A percentile compares a stretch with the other conserved stretches of the same genome.
Evolutionary conservation across 2,113 vertebrate species (phyloP).

Genomic region (Erpornis zantholeuca): DNA sequence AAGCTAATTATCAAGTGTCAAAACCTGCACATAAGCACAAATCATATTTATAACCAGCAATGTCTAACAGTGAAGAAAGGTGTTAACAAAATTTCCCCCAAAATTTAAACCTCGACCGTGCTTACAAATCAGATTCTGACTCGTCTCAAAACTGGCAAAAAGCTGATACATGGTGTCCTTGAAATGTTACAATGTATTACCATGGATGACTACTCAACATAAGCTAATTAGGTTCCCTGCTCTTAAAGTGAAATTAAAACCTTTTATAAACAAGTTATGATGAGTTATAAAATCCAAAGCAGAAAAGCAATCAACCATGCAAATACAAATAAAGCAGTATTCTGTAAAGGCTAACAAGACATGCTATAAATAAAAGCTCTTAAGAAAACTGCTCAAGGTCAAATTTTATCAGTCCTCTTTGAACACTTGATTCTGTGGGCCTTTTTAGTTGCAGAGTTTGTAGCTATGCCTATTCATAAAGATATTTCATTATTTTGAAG

Average conservation of each 20-base stretch:
- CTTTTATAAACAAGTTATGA: conserved; percentile 18
- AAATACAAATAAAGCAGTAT: conserved; percentile 24
- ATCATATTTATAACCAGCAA: neutral
- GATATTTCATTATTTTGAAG: neutral
- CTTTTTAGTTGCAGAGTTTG: neutral
- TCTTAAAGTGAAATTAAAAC: conserved; percentile 31
- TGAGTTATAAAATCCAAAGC: conserved; percentile 8
- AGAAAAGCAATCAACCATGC: conserved; percentile 38
- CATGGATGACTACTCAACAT: neutral
- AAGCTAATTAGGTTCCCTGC: neutral
- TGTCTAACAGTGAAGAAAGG: neutral
- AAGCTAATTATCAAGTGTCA: neutral
- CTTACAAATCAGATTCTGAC: neutral
- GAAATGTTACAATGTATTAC: conserved; percentile 6
- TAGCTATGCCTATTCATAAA: neutral
- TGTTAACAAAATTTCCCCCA: neutral
- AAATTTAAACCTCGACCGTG: neutral
- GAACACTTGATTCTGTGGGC: neutral
- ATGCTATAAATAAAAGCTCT: conserved; percentile 48
- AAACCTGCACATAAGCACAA: neutral
- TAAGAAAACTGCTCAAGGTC: conserved; percentile 20
- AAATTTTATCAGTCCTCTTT: neutral
- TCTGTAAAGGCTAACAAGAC: conserved; percentile 6
- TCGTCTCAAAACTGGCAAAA: neutral
- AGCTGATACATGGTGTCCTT: neutral